These are phyloP conservation scores for Takifugu ocellatus DNA, from an alignment of 2,797 vertebrate species.

Conservation along the genomic window DNA sequence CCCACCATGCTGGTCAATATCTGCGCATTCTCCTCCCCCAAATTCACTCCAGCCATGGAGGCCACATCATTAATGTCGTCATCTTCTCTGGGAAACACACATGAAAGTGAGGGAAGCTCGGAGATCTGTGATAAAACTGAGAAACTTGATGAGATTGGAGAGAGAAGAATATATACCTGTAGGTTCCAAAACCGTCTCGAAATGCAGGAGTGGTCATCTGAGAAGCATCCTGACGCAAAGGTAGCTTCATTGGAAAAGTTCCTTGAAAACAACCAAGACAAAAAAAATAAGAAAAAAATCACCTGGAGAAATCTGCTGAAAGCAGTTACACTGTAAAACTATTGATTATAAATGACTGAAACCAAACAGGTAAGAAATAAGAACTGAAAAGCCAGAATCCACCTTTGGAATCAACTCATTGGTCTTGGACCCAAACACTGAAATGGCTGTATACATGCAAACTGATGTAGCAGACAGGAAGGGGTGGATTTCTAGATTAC, in stretches of 20 bases:
- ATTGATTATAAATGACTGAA: no score
- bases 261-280: constrained; percentile 21
- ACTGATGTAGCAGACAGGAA: no score
- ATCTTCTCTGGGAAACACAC: constrained; percentile 73
- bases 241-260: constrained; percentile 25
- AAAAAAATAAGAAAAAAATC: not conserved
- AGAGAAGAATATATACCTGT: constrained; percentile 57
- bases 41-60: constrained; percentile 85
- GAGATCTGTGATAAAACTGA: not conserved
- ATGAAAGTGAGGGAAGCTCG: not conserved
- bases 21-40: constrained; percentile 82
- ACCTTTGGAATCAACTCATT: no score
- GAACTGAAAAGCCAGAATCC: no score
- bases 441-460: not conserved
- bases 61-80: constrained; percentile 86
- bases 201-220: constrained; percentile 29
- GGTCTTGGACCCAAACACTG: no score
- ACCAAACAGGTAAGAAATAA: not conserved
- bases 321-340: not conserved
- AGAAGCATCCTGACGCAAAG: constrained; percentile 34
- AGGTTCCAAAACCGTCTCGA: constrained; percentile 59
- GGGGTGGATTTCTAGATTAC: no score
- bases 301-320: not conserved
- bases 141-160: no score
- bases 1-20: constrained; percentile 81